Conservation (phyloP, 2,888 invertebrate genomes). For the Cerastis rubricosa region DNA sequence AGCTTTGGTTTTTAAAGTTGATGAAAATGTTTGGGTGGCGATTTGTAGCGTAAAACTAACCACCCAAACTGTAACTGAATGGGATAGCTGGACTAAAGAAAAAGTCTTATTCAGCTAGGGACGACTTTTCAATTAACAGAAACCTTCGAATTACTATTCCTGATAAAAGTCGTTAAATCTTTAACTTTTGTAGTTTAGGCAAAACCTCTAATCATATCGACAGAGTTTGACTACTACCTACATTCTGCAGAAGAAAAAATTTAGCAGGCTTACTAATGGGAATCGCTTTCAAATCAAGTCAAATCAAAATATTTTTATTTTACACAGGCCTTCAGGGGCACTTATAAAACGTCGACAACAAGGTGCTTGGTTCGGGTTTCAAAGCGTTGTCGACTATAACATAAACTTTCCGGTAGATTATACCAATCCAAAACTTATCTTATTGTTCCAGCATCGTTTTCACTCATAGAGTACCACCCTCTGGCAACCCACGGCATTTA, state of each 20-base stretch:
- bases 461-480: not conserved
- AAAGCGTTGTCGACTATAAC: not conserved
- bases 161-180: not conserved
- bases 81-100: too few relatives aligned
- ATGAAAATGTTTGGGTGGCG: not conserved
- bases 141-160: not conserved
- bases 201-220: too few relatives aligned
- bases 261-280: not conserved
- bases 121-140: too few relatives aligned
- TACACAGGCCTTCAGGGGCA: too few relatives aligned
- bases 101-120: not conserved
- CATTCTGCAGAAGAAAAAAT: not conserved
- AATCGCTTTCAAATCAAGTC: too few relatives aligned
- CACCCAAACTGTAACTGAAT: too few relatives aligned
- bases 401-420: not conserved
- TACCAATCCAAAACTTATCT: not conserved
- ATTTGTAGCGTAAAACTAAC: too few relatives aligned
- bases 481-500: not conserved
- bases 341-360: too few relatives aligned
- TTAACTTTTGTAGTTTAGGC: not conserved
- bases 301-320: too few relatives aligned
- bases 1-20: constrained; percentile 9
- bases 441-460: not conserved
- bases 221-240: too few relatives aligned
- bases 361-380: too few relatives aligned